Evolutionary conservation across 2,797 vertebrate genomes (phyloP).

Genomic region (Micromesistius poutassou): DNA sequence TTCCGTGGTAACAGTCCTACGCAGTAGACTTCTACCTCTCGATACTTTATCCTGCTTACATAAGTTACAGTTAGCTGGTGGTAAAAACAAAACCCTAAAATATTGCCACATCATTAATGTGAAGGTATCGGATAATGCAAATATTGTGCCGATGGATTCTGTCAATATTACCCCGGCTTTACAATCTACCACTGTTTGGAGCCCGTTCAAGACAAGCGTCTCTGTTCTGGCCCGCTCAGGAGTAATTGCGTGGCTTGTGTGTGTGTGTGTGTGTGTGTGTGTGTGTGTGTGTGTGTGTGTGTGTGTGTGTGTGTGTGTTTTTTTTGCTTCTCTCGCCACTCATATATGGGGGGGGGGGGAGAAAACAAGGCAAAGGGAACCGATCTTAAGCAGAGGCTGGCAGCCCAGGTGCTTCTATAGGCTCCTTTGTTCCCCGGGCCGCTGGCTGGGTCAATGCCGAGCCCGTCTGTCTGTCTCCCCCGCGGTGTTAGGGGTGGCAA

Average conservation of each 20-base stretch:
- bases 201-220: conserved; percentile 17
- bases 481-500: neutral
- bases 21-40: neutral
- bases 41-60: neutral
- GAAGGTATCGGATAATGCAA: neutral
- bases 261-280: conserved; percentile 15
- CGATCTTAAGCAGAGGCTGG: conserved; percentile 6
- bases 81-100: neutral
- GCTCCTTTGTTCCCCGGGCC: neutral
- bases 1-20: neutral
- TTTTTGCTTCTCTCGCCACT: conserved; percentile 24
- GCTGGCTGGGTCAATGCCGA: conserved; percentile 8
- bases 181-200: conserved; percentile 14
- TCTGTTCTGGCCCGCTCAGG: conserved; percentile 13
- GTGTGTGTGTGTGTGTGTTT: conserved; percentile 10
- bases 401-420: conserved; percentile 11
- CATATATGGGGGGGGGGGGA: neutral
- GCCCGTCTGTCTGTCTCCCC: conserved; percentile 11
- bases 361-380: neutral
- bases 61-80: neutral
- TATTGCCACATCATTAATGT: neutral
- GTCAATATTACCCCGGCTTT: neutral
- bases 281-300: conserved; percentile 14
- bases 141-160: neutral
- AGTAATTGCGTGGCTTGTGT: conserved; percentile 15